A percentile compares a stretch with the other conserved stretches of the same genome.
Conservation (phyloP, 2,113 vertebrate species). For the Tamias sibiricus region DNA sequence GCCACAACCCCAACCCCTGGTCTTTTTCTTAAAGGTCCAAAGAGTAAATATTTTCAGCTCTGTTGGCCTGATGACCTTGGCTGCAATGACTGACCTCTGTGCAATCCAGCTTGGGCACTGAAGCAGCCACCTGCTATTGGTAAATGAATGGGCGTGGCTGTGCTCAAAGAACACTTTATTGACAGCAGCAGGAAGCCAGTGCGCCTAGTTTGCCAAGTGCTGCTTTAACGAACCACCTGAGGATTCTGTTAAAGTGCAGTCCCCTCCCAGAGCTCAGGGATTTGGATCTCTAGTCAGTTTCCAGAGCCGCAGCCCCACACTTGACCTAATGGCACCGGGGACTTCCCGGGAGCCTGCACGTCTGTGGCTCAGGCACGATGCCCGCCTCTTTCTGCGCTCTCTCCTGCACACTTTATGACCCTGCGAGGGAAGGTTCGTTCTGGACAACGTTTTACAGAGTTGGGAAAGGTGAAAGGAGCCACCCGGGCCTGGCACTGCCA, state of each 20-base stretch:
- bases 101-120: not conserved
- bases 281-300: not conserved
- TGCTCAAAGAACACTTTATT: not conserved
- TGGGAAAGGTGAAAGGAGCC: not conserved
- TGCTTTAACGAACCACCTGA: not conserved
- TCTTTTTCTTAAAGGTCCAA: not conserved
- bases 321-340: not conserved
- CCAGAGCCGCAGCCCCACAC: not conserved
- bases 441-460: not conserved
- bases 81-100: not conserved
- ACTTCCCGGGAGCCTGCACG: not conserved
- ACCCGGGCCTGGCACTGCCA: not conserved
- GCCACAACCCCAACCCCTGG: no score
- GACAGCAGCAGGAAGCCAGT: not conserved
- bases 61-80: not conserved
- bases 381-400: not conserved
- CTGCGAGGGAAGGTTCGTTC: not conserved
- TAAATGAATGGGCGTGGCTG: not conserved
- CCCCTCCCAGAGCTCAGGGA: not conserved
- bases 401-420: not conserved
- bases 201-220: not conserved
- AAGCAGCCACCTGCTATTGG: not conserved
- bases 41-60: not conserved
- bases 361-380: not conserved
- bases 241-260: not conserved